Evolutionary conservation across 1,140 invertebrate species (phyloP), one percentile per base, ranked within the genome.

Genomic region (Euura saliciscinereae): DNA sequence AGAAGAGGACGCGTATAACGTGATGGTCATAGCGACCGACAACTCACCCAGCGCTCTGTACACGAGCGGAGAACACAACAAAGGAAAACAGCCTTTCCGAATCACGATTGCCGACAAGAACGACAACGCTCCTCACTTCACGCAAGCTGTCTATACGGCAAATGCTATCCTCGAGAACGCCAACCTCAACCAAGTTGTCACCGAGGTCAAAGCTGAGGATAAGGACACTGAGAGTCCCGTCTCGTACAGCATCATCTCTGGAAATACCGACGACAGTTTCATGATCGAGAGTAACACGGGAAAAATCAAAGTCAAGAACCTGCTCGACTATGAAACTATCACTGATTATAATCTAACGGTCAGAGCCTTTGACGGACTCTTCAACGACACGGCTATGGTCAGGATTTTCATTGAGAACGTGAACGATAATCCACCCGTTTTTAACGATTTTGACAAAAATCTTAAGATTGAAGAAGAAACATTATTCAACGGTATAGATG

Each of bases 71-170:
- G 90, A 91, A 77, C 93, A 90, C 68, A 94, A 94, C 78, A 90
- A 90, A 45, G 93, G 93, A 4, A 89, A 92, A 73, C 92, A 95
- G 87, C 91, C 91, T 70, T 96, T 97, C 79, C 89, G 92, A 73
- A 96, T 98, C 74, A 92, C 93, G 80, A 97, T 98, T 66, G 94
- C 94, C 7, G 97, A 98, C 86, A 95, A 94, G 83, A 97, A 97
- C 82, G 97, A 97, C 82, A 97, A 97, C 84, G 90, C 92, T 7
- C 95, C 95, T 0, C 90, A 91, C 74, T 97, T 97, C 83, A 93
- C 92, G 10, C 88, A 93, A 76, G 80, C 88, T 0, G 88, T 90
- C 1, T 97, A 97, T 85, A 88, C 91, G 4, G 94, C 94, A 0
- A 92, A 94, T 78, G 90, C 91, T 42, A 92, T 98, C 65, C 88